Base-by-base conservation (phyloP, 2,888 invertebrate species). In the Cyrtodaria siliqua region DNA sequence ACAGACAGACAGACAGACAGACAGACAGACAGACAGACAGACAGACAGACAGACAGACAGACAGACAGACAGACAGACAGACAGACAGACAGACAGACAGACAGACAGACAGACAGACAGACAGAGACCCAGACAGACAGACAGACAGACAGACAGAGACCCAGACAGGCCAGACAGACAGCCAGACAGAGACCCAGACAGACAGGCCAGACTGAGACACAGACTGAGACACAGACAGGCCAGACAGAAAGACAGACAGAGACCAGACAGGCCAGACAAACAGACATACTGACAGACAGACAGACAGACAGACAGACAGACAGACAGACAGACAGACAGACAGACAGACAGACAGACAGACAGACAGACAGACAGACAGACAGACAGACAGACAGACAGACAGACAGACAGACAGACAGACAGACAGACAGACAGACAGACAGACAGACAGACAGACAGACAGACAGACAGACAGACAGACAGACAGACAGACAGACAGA, bases 261-360 rank as follows among this genome's bases (percentile, higher is more conserved):
- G n/a, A n/a, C n/a, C n/a, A n/a, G n/a, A n/a, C n/a, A n/a, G n/a
- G n/a, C n/a, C n/a, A n/a, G n/a, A n/a, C n/a, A n/a, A n/a, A n/a
- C n/a, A n/a, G n/a, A n/a, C n/a, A n/a, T n/a, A n/a, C n/a, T n/a
- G n/a, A n/a, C n/a, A n/a, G n/a, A n/a, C n/a, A n/a, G n/a, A n/a
- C n/a, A n/a, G n/a, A n/a, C n/a, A n/a, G n/a, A n/a, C n/a, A n/a
- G n/a, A n/a, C n/a, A n/a, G n/a, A n/a, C n/a, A n/a, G 26, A 57
- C 57, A 57, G 26, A 57, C 57, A 57, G 26, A 33, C 57, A 33
- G 26, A 33, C 20, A 55, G 55, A 24, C 27, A 24, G 24, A 55
- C 24, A 57, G 26, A 57, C 57, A 57, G 26, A 57, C 57, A 57
- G 26, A 33, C 57, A 33, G 26, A 33, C 20, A 55, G 55, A 24